These are phyloP conservation scores for Quadriops clusia DNA, from an alignment of 2,888 invertebrate genomes.

Conservation along the genomic window DNA sequence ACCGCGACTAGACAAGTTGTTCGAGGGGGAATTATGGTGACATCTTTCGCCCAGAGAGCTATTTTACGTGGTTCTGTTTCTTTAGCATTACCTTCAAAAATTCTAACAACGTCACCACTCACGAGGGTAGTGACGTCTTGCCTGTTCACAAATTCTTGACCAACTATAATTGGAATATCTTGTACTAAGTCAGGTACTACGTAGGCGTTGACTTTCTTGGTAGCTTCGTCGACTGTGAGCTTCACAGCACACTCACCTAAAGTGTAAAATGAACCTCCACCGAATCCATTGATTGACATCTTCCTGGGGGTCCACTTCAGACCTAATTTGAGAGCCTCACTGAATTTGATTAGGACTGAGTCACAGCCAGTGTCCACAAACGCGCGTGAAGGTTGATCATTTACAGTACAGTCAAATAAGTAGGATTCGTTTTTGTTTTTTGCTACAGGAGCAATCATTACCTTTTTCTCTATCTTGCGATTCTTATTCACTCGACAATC, in stretches of 20 bases:
- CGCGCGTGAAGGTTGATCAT: conserved; percentile 2
- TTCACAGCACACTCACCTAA: not conserved
- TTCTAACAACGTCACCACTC: not conserved
- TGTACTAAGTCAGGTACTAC: conserved; percentile 8
- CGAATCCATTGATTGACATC: not conserved
- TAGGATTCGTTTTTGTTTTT: no score
- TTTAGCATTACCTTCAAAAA: not conserved
- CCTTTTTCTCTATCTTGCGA: no score
- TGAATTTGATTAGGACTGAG: not conserved
- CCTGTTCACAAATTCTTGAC: conserved; percentile 10
- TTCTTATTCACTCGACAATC: not conserved
- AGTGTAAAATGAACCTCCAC: not conserved
- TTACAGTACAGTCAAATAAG: not conserved
- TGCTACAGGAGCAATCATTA: no score
- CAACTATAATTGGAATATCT: conserved; percentile 10
- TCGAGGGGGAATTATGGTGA: no score
- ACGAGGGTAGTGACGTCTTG: conserved; percentile 5
- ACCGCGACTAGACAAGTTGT: no score
- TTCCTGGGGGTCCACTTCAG: not conserved
- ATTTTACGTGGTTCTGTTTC: no score
- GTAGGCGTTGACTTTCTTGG: conserved; percentile 2
- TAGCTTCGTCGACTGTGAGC: not conserved
- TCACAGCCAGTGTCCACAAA: not conserved
- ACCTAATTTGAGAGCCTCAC: not conserved
- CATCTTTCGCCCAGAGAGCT: no score